phyloP scores from a whole-genome alignment of 2,797 vertebrate genomes.

The Basileuterus tristriatus region DNA sequence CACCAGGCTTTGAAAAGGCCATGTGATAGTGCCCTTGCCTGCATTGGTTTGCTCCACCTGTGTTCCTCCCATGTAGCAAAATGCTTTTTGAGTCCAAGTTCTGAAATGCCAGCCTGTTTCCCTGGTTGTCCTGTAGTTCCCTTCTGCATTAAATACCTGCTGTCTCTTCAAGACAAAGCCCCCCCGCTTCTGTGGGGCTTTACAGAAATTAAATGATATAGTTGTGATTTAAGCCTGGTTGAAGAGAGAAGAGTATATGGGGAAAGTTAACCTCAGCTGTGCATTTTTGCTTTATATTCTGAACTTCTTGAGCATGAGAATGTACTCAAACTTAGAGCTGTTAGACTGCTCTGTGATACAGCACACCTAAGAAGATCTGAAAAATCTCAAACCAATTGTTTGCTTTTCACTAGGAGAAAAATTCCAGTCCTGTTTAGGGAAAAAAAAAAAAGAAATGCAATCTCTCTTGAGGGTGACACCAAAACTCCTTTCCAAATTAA shows the following conservation, averaged over 20 bases:
- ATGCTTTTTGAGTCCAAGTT: neutral
- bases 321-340: neutral
- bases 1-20: neutral
- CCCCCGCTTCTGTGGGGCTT: neutral
- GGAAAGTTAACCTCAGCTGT: neutral
- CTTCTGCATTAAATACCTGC: neutral
- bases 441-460: neutral
- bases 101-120: neutral
- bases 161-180: neutral
- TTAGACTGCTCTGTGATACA: neutral
- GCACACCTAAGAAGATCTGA: neutral
- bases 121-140: neutral
- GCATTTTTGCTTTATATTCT: neutral
- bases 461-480: neutral
- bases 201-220: neutral
- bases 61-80: neutral
- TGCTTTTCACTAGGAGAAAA: neutral
- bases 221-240: neutral
- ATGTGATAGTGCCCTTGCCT: neutral
- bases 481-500: neutral
- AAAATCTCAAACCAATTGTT: neutral
- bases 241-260: neutral
- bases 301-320: neutral
- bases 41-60: neutral
- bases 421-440: neutral